phyloP scores from a whole-genome alignment of 53 echinoderm and acorn worm species.

The Henricia sp. region DNA sequence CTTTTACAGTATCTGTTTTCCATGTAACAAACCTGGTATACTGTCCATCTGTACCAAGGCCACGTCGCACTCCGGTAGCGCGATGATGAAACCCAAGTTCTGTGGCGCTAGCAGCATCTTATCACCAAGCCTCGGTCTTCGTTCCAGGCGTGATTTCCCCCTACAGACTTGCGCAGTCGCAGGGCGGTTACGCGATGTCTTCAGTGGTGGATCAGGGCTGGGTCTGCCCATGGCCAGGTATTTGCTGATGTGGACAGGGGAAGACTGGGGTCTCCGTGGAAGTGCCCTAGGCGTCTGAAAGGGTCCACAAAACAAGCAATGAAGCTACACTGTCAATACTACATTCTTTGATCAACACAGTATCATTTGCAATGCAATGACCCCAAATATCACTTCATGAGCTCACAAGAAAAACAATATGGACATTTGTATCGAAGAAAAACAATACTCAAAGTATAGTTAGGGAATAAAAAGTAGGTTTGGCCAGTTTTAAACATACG shows the following conservation, averaged over 20 bases:
- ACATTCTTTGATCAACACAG: no score
- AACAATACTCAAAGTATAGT: no score
- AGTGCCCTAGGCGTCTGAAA: slow-evolving; percentile 78
- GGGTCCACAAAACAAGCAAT: not conserved
- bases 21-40: slow-evolving; percentile 85
- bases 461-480: no score
- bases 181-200: slow-evolving; percentile 54
- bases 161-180: slow-evolving; percentile 53
- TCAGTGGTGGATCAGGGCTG: slow-evolving; percentile 68
- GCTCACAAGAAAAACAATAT: no score
- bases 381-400: no score
- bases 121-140: slow-evolving; percentile 82
- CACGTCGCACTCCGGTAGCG: slow-evolving; percentile 88
- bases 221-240: slow-evolving; percentile 83
- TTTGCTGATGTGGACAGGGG: slow-evolving; percentile 82
- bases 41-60: slow-evolving; percentile 93
- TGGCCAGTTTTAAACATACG: no score
- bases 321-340: no score
- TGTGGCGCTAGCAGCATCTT: slow-evolving; percentile 90
- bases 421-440: no score
- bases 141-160: not conserved
- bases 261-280: slow-evolving; percentile 90
- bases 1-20: no score
- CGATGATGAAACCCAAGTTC: slow-evolving; percentile 90
- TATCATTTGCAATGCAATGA: no score